Conservation (phyloP, 1,140 invertebrate genomes). For the Pogonomyrmex californicus region DNA sequence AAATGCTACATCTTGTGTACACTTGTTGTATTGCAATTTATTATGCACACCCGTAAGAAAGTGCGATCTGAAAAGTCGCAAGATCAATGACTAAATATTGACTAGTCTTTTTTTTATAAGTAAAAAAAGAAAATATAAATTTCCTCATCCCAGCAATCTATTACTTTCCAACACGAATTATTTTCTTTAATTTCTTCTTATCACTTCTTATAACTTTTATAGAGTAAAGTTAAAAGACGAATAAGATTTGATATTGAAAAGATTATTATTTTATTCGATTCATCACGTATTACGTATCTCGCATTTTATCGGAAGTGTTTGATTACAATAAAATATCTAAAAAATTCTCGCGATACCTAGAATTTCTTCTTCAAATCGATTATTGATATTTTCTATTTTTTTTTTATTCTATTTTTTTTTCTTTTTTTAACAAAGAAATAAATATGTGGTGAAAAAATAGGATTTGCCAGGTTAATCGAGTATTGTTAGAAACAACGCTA, state of each 20-base stretch:
- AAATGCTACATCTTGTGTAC: constrained; percentile 90
- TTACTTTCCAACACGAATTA: constrained; percentile 24
- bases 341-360: constrained; percentile 9
- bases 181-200: constrained; percentile 19
- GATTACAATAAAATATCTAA: background rate
- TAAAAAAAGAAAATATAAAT: background rate
- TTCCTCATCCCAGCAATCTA: background rate
- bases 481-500: background rate
- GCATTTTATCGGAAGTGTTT: constrained; percentile 64
- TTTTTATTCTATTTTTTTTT: constrained; percentile 7
- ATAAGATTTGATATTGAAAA: background rate
- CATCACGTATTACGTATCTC: constrained; percentile 55
- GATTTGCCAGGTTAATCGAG: background rate
- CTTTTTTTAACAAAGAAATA: background rate
- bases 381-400: background rate
- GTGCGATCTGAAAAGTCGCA: constrained; percentile 30
- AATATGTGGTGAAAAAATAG: background rate
- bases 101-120: background rate
- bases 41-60: constrained; percentile 67
- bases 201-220: background rate
- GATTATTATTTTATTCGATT: constrained; percentile 51
- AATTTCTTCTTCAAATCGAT: constrained; percentile 10
- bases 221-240: background rate
- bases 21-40: constrained; percentile 77
- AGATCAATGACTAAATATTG: constrained; percentile 60